These are phyloP conservation scores for Cydia amplana DNA, from an alignment of 1,140 invertebrate species.

Conservation along the genomic window DNA sequence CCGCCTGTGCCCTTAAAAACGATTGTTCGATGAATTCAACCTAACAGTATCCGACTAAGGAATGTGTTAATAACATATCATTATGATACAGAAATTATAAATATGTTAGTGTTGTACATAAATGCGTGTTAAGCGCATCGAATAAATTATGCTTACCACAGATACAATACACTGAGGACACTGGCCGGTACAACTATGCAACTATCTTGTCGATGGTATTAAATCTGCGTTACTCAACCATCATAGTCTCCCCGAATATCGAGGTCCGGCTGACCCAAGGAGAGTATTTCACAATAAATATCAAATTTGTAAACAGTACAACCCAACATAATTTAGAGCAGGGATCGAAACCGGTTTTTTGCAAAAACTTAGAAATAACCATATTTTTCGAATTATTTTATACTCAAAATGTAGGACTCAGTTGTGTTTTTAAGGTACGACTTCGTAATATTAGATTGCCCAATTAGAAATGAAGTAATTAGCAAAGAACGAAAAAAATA, in stretches of 20 bases:
- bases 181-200: not conserved
- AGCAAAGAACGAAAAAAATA: too few species aligned
- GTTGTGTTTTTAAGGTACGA: too few species aligned
- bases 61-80: slow-evolving; percentile 58
- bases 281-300: slow-evolving; percentile 13
- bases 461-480: too few species aligned
- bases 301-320: slow-evolving; percentile 42
- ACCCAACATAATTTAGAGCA: slow-evolving; percentile 54
- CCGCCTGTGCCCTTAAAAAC: slow-evolving; percentile 16
- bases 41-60: slow-evolving; percentile 51
- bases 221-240: not conserved
- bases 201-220: slow-evolving; percentile 18
- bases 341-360: too few species aligned
- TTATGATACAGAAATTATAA: slow-evolving; percentile 79
- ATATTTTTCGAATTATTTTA: too few species aligned
- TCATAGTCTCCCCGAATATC: not conserved
- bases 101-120: slow-evolving; percentile 58
- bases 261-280: not conserved
- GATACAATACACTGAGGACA: slow-evolving; percentile 50
- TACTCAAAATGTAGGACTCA: too few species aligned
- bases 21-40: slow-evolving; percentile 63
- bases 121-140: slow-evolving; percentile 34
- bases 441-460: too few species aligned
- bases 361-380: too few species aligned
- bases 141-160: slow-evolving; percentile 51